Evolutionary conservation across 35 echinoderm and acorn worm genomes (phyloP).

Genomic region (Hemicentrotus pulcherrimus): DNA sequence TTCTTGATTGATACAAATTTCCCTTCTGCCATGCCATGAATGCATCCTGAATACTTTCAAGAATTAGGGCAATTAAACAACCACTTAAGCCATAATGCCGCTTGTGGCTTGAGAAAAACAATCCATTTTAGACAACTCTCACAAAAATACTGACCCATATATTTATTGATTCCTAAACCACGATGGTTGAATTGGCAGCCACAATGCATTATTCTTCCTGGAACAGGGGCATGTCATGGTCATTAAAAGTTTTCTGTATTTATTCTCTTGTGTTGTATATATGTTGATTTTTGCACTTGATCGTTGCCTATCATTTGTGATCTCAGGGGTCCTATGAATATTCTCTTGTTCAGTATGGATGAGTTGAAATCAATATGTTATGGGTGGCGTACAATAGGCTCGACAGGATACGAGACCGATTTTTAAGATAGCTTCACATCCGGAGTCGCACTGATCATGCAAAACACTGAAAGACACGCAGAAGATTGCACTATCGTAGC

Average conservation of each 20-base stretch:
- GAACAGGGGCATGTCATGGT: neutral
- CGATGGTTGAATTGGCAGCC: neutral
- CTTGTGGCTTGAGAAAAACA: neutral
- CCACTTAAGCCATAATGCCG: neutral
- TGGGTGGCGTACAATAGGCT: neutral
- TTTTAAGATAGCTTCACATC: neutral
- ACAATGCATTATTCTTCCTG: neutral
- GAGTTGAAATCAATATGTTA: neutral
- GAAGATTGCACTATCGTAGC: neutral
- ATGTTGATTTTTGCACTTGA: neutral
- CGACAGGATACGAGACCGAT: neutral
- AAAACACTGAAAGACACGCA: neutral
- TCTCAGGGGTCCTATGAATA: neutral
- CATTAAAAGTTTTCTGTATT: neutral
- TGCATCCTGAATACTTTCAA: neutral
- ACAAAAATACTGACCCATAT: neutral
- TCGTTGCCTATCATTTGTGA: neutral
- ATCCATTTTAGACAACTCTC: neutral
- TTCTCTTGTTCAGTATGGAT: neutral
- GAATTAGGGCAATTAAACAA: slow-evolving; percentile 1
- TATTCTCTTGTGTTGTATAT: neutral
- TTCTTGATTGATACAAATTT: neutral
- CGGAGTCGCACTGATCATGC: neutral
- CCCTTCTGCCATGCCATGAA: neutral
- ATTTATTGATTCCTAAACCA: neutral